Percentiles rank a stretch among this genome's conserved stretches.
Conservation (phyloP, 2,113 vertebrate species). For the Neogobius melanostomus region DNA sequence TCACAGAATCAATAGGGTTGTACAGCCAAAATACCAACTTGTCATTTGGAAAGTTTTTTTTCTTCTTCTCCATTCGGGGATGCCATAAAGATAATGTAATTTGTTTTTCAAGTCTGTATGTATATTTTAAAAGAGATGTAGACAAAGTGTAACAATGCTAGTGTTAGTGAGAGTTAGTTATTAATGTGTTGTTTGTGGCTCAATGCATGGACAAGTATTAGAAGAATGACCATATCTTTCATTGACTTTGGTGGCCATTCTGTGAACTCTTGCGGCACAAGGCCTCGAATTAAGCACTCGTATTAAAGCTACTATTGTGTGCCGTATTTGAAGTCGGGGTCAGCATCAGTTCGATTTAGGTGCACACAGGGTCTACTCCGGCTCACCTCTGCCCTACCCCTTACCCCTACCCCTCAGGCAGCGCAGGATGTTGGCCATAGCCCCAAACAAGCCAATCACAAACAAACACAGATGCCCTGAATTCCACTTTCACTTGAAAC, state of each 20-base stretch:
- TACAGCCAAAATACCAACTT: background rate
- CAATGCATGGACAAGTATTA: background rate
- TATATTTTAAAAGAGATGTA: no score
- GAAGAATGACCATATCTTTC: background rate
- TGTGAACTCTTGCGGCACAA: background rate
- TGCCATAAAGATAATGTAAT: background rate
- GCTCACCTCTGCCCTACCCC: conserved; percentile 63
- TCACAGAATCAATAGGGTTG: background rate
- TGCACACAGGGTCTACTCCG: conserved; percentile 11
- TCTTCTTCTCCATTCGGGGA: background rate
- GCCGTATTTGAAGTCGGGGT: conserved; percentile 13
- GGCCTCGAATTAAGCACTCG: background rate
- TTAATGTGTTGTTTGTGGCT: no score
- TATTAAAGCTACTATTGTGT: background rate
- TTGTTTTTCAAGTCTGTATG: no score
- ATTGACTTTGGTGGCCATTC: background rate
- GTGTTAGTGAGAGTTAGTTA: no score
- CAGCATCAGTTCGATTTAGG: conserved; percentile 7
- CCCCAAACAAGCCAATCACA: conserved; percentile 67
- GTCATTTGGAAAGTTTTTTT: background rate
- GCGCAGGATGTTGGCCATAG: conserved; percentile 69
- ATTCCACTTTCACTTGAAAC: conserved; percentile 78
- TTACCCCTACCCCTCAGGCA: conserved; percentile 53
- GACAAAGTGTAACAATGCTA: no score
- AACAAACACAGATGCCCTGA: conserved; percentile 74